Conservation (phyloP, 2,797 vertebrate genomes). For the Heterohyrax brucei region DNA sequence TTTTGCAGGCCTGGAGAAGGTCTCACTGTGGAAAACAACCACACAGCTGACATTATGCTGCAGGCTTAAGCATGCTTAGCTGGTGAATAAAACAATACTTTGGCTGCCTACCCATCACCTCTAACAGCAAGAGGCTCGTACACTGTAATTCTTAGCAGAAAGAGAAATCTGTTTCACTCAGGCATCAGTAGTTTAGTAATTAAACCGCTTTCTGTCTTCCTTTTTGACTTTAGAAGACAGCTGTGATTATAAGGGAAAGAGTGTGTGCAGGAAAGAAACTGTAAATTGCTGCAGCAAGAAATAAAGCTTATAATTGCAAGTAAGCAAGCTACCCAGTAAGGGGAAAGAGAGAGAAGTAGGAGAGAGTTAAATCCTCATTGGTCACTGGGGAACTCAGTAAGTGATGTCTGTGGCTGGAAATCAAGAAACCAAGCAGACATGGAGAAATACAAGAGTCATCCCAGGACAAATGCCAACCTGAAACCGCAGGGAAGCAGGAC, state of each 20-base stretch:
- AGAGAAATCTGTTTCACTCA: slow-evolving; percentile 9
- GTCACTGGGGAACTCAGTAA: background rate
- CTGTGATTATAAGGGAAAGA: slow-evolving; percentile 23
- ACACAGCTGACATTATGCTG: background rate
- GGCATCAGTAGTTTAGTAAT: slow-evolving; percentile 28
- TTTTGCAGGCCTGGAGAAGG: background rate
- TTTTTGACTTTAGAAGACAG: slow-evolving; percentile 69
- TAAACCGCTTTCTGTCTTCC: slow-evolving; percentile 61
- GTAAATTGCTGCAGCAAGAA: slow-evolving; percentile 38
- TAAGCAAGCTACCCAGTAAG: background rate
- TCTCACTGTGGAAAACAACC: background rate
- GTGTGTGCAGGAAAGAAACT: background rate
- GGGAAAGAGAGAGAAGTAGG: background rate
- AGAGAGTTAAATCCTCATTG: background rate
- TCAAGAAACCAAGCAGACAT: background rate
- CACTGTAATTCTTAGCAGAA: slow-evolving; percentile 33
- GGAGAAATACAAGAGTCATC: background rate
- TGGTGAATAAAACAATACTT: slow-evolving; percentile 3
- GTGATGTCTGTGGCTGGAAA: background rate
- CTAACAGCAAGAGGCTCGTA: background rate
- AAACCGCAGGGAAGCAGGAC: background rate
- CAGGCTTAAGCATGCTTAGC: background rate
- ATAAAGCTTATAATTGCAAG: slow-evolving; percentile 45
- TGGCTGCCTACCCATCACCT: background rate
- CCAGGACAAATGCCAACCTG: background rate